These are phyloP conservation scores for Yponomeuta sedellus DNA, from an alignment of 2,888 invertebrate genomes.

Conservation along the genomic window DNA sequence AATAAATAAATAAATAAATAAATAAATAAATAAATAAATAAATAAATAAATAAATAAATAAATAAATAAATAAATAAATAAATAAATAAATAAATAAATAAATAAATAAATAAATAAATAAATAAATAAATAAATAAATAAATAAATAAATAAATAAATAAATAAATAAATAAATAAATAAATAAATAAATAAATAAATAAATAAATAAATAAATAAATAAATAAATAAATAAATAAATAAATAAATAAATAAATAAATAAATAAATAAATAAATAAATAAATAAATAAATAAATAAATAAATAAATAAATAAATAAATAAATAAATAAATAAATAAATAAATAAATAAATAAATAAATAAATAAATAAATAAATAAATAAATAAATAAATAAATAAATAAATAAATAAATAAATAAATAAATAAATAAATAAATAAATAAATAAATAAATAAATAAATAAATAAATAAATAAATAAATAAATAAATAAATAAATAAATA, in stretches of 20 bases:
- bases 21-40: neutral
- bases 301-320: neutral
- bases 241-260: neutral
- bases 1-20: neutral
- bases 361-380: neutral
- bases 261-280: neutral
- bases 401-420: neutral
- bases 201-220: neutral
- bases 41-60: neutral
- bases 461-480: neutral
- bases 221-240: neutral
- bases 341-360: neutral
- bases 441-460: neutral
- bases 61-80: neutral
- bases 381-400: neutral
- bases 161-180: neutral
- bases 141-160: neutral
- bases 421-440: neutral
- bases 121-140: neutral
- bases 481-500: neutral
- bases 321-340: neutral
- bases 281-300: neutral
- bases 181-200: neutral
- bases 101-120: neutral
- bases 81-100: neutral